Evolutionary conservation across 2,113 vertebrate genomes (phyloP), one percentile per base, ranked within the genome.

Genomic region (Stomatorhinus ivindoensis): DNA sequence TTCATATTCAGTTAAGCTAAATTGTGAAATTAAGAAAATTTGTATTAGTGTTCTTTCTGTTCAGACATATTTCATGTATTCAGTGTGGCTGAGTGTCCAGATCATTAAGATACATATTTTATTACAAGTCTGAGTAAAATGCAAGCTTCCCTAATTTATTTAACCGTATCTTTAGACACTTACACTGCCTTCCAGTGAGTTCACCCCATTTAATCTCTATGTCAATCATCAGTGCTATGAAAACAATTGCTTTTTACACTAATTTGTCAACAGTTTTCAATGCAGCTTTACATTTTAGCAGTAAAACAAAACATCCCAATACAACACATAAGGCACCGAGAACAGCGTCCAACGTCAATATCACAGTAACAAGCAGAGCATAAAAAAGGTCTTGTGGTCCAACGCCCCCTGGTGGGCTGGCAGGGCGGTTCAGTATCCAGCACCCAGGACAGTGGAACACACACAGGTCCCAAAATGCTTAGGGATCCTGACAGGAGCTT

Each of bases 311-410:
- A 88, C 46, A 76, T 50, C 55, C 42, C 65, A 27, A 39, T 11
- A 58, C 88, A 85, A 85, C 80, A 85, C 24, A 24, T 89, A 61
- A 89, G 88, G 88, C 88, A 89, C 76, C 44, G 76, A 89, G 35
- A 84, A 73, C 73, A 39, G 73, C 39, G 47, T 89, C 51, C 39
- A 4, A 84, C 51, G 44, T 53, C n/a, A 61, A 55, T 53, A 50
- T 48, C 53, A 84, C 51, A 27, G 15, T 85, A 89, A 84, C 24
- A 46, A 53, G 51, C 35, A 83, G 17, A 46, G 27, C n/a, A 31
- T 39, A 65, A 61, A 87, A n/a, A 61, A 9, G 42, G 8, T 87
- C 21, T 19, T 50, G 10, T 88, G 39, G 61, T 48, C 44, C 11
- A 17, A n/a, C 6, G 42, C 44, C 42, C 87, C 87, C 87, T 27